Conservation (phyloP, 2,113 vertebrate genomes). For the Chaetura pelagica region DNA sequence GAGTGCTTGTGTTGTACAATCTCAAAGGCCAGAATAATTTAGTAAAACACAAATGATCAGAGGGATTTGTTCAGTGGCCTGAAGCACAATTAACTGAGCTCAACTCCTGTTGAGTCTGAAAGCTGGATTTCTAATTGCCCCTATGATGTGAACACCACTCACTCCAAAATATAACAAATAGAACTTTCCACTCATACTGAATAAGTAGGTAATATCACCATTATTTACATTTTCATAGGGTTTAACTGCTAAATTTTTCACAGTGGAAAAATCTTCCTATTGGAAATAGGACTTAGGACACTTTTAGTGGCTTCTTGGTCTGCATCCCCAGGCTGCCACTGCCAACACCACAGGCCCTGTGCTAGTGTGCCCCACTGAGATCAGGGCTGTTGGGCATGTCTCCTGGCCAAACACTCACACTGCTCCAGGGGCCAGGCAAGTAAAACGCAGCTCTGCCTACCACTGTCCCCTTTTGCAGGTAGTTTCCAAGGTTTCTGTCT, state of each 20-base stretch:
- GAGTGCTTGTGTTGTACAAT: neutral
- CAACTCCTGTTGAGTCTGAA: neutral
- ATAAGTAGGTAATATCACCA: neutral
- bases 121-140: neutral
- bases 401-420: accelerated
- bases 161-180: neutral
- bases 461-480: neutral
- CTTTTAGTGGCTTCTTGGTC: neutral
- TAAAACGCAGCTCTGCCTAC: neutral
- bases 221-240: neutral
- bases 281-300: neutral
- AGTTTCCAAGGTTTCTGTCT: neutral
- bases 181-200: neutral
- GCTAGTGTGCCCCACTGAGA: neutral
- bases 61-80: neutral
- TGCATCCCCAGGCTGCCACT: neutral
- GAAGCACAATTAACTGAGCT: neutral
- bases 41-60: neutral
- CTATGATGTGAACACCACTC: neutral
- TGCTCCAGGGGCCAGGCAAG: neutral
- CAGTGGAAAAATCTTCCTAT: neutral
- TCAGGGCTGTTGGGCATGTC: neutral
- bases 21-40: neutral
- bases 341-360: accelerated
- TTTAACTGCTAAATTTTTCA: neutral